phyloP scores from a whole-genome alignment of 2,797 vertebrate species.

The Xenentodon cancila region DNA sequence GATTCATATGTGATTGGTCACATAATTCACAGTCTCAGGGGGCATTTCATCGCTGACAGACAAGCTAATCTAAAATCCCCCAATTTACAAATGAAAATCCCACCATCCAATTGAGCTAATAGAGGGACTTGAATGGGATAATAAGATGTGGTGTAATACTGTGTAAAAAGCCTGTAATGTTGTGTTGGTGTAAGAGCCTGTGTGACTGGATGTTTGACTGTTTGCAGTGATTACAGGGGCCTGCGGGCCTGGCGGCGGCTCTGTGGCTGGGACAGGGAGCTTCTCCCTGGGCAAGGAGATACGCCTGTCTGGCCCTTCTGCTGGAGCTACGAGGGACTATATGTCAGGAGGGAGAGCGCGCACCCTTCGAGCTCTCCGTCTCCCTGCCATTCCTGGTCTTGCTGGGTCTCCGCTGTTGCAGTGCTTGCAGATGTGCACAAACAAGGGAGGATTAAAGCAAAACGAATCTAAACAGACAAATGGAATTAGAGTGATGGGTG shows the following conservation, averaged over 20 bases:
- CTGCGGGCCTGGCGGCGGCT: conserved; percentile 75
- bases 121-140: conserved; percentile 87
- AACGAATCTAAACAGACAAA: conserved; percentile 88
- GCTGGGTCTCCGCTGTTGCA: conserved; percentile 69
- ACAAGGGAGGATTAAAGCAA: conserved; percentile 86
- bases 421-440: conserved; percentile 84
- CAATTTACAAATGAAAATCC: conserved; percentile 89
- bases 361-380: conserved; percentile 56
- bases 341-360: conserved; percentile 62
- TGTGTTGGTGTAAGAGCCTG: conserved; percentile 82
- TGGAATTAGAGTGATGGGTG: conserved; percentile 87
- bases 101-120: conserved; percentile 89
- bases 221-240: conserved; percentile 81
- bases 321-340: conserved; percentile 65
- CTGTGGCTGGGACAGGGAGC: conserved; percentile 69
- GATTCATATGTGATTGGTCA: conserved; percentile 80
- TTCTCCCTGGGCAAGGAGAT: conserved; percentile 77
- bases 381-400: conserved; percentile 40
- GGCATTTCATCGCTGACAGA: conserved; percentile 83
- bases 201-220: conserved; percentile 81
- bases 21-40: conserved; percentile 80
- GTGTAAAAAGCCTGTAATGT: conserved; percentile 87
- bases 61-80: conserved; percentile 87
- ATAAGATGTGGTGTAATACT: conserved; percentile 88
- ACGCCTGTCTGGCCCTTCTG: conserved; percentile 65